These are phyloP conservation scores for Anseranas semipalmata DNA, from an alignment of 2,113 vertebrate genomes.

Conservation along the genomic window DNA sequence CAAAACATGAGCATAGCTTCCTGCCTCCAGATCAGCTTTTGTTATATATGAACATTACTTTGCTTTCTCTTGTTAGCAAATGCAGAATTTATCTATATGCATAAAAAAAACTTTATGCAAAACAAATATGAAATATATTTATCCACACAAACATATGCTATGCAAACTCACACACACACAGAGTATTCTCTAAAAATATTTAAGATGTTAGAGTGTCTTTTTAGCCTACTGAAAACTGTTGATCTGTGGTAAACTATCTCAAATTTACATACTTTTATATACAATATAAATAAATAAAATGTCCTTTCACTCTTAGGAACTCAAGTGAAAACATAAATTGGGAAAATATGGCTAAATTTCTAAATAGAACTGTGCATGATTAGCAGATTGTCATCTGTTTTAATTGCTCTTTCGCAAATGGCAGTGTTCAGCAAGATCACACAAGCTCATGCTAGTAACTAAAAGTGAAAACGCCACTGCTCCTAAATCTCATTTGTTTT, in stretches of 20 bases:
- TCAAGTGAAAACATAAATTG: neutral
- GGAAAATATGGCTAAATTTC: constrained; percentile 20
- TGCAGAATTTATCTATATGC: neutral
- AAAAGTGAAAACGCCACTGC: constrained; percentile 38
- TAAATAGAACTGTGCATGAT: constrained; percentile 29
- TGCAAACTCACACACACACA: neutral
- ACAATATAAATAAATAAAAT: neutral
- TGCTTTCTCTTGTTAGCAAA: neutral
- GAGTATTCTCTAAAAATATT: neutral
- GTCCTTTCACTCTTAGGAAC: neutral
- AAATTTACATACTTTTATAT: neutral
- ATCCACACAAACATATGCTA: neutral
- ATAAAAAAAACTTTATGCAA: neutral
- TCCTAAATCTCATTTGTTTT: constrained; percentile 64
- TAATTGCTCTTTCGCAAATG: constrained; percentile 62
- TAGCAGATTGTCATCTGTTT: constrained; percentile 58
- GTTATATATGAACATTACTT: neutral
- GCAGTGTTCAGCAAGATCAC: constrained; percentile 59
- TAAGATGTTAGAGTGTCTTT: neutral
- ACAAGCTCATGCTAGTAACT: constrained; percentile 19
- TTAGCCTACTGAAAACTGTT: neutral
- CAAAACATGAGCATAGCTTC: neutral
- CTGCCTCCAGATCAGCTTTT: neutral
- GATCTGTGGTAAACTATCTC: neutral
- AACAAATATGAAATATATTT: neutral